A percentile compares a stretch with the other conserved stretches of the same genome.
Evolutionary conservation across 2,113 vertebrate genomes (phyloP).

Genomic region (Apeltes quadracus): DNA sequence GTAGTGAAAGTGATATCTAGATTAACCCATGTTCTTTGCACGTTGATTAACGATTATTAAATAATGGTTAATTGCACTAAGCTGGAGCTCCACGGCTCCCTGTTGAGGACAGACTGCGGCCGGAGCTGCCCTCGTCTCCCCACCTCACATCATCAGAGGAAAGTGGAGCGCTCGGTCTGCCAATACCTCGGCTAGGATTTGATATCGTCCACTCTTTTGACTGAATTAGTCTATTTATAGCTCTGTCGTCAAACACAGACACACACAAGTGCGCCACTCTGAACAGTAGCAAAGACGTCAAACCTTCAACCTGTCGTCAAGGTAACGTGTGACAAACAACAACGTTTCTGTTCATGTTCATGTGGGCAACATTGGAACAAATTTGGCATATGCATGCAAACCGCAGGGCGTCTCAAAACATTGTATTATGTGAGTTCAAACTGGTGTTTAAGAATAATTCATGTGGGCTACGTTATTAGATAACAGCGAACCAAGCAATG

Average conservation of each 20-base stretch:
- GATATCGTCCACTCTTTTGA: slow-evolving; percentile 31
- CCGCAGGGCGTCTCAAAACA: background rate
- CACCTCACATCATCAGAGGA: slow-evolving; percentile 38
- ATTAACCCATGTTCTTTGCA: background rate
- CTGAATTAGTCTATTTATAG: slow-evolving; percentile 64
- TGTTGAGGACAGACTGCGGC: slow-evolving; percentile 40
- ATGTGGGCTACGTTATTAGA: background rate
- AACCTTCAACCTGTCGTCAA: slow-evolving; percentile 26
- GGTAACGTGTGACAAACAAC: slow-evolving; percentile 10
- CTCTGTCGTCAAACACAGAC: slow-evolving; percentile 49
- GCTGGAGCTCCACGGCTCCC: slow-evolving; percentile 15
- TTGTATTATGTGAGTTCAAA: background rate
- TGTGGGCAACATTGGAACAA: background rate
- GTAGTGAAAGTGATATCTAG: background rate
- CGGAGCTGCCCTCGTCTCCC: slow-evolving; percentile 37
- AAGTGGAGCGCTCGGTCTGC: slow-evolving; percentile 27
- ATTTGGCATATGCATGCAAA: background rate
- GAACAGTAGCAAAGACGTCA: slow-evolving; percentile 22
- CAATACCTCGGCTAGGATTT: slow-evolving; percentile 34
- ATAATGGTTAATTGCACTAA: background rate
- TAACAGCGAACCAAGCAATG: background rate
- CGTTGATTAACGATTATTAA: slow-evolving; percentile 11
- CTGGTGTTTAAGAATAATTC: background rate
- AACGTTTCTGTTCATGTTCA: background rate
- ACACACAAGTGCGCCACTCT: slow-evolving; percentile 24